These are phyloP conservation scores for Trissolcus brochymenae DNA, from an alignment of 2,888 invertebrate genomes.

Conservation along the genomic window DNA sequence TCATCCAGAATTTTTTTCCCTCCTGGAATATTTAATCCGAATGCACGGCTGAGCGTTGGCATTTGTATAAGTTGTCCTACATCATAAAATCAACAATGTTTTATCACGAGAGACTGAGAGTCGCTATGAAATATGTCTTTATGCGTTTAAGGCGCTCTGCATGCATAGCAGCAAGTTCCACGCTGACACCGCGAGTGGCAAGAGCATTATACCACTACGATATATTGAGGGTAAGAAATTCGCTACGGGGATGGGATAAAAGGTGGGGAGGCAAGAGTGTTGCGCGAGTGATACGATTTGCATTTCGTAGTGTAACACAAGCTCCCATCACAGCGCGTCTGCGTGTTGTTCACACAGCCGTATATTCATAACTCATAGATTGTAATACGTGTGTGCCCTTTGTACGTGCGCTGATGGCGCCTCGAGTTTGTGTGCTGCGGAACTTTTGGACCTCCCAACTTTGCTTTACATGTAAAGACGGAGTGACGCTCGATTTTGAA, in stretches of 20 bases:
- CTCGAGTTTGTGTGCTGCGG: conserved; percentile 1
- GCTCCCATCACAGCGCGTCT: conserved; percentile 58
- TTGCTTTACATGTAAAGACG: conserved; percentile 51
- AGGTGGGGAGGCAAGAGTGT: conserved; percentile 28
- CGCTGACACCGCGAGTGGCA: conserved; percentile 46
- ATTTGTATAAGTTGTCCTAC: conserved; percentile 31
- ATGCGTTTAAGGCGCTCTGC: conserved; percentile 48
- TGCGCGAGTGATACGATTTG: conserved; percentile 70
- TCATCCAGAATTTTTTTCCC: not conserved
- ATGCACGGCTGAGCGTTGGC: conserved; percentile 12
- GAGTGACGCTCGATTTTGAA: conserved; percentile 66
- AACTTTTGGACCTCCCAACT: conserved; percentile 52
- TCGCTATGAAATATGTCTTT: conserved; percentile 58
- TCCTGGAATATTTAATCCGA: not conserved
- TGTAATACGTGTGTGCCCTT: conserved; percentile 30
- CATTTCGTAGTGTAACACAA: conserved; percentile 67
- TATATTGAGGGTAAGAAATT: conserved; percentile 59
- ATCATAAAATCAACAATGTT: conserved; percentile 39
- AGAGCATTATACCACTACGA: conserved; percentile 46
- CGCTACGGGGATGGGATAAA: conserved; percentile 45
- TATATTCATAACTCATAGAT: conserved; percentile 37
- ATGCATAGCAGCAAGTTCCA: conserved; percentile 42
- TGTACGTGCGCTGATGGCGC: conserved; percentile 38
- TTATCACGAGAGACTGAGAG: conserved; percentile 33
- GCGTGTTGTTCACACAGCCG: conserved; percentile 52